A percentile compares a stretch with the other conserved stretches of the same genome.
These are phyloP conservation scores for Acanthurus lineatus DNA, from an alignment of 2,797 vertebrate genomes.

Conservation along the genomic window DNA sequence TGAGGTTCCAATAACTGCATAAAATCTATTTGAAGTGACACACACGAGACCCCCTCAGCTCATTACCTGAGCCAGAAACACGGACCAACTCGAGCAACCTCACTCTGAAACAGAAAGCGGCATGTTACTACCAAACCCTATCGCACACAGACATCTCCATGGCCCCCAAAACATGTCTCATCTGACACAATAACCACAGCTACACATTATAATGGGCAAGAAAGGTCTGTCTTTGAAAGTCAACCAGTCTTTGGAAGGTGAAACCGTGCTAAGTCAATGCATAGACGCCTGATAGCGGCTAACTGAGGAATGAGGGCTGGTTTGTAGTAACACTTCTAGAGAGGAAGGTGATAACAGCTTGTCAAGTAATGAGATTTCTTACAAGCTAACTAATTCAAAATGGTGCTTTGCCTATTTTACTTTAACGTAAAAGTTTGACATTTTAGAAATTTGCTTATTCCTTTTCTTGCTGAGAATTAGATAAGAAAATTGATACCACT, in stretches of 20 bases:
- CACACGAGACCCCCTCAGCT: constrained; percentile 46
- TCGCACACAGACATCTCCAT: constrained; percentile 71
- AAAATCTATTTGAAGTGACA: constrained; percentile 66
- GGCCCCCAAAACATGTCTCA: constrained; percentile 66
- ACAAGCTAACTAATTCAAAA: constrained; percentile 33
- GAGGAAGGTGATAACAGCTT: constrained; percentile 53
- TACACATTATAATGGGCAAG: constrained; percentile 53
- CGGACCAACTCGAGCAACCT: constrained; percentile 41
- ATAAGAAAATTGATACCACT: not conserved
- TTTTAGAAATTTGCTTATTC: not conserved
- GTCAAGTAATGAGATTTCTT: constrained; percentile 28
- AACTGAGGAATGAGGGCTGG: constrained; percentile 15
- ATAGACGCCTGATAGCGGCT: constrained; percentile 9
- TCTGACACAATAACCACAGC: constrained; percentile 71
- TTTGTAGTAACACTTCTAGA: constrained; percentile 10
- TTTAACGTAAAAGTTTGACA: not conserved
- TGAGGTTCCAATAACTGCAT: constrained; percentile 75
- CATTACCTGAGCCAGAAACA: constrained; percentile 68
- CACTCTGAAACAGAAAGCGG: constrained; percentile 41
- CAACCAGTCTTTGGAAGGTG: constrained; percentile 56
- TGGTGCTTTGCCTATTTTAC: not conserved
- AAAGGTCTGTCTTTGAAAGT: constrained; percentile 50
- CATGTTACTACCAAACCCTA: constrained; percentile 44
- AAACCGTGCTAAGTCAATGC: constrained; percentile 42
- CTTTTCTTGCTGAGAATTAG: not conserved